Conservation (phyloP, 2,113 vertebrate species). For the Indicator indicator region DNA sequence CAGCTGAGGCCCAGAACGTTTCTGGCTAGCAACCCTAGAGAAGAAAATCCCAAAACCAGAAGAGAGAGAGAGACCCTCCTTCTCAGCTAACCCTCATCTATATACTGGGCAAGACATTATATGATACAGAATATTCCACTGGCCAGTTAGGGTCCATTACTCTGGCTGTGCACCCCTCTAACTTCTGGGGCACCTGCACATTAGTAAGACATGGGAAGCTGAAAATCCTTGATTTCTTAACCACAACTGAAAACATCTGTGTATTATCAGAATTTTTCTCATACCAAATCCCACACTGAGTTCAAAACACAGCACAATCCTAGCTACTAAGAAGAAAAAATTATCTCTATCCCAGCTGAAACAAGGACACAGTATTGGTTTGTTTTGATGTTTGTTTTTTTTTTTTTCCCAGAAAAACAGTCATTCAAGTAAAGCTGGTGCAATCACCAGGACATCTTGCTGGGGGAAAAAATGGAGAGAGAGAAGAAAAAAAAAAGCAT, state of each 20-base stretch:
- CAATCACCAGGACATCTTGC: background rate
- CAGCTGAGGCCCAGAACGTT: background rate
- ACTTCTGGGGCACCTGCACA: background rate
- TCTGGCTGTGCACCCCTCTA: background rate
- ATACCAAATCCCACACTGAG: background rate
- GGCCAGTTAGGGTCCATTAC: background rate
- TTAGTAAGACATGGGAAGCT: background rate
- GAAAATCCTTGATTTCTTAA: background rate
- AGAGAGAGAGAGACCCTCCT: background rate
- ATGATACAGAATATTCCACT: background rate
- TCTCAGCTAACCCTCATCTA: background rate
- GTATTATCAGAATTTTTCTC: background rate
- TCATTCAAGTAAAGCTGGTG: background rate
- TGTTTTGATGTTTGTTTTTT: no score
- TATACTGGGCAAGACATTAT: background rate
- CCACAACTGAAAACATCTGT: background rate
- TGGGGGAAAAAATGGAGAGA: accelerated
- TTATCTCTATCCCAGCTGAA: background rate
- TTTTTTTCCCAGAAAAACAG: background rate
- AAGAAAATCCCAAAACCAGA: background rate
- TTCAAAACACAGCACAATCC: background rate
- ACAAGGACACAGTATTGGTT: background rate
- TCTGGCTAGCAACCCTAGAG: background rate
- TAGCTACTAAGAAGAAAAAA: background rate
- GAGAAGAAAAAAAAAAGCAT: background rate